phyloP scores from a whole-genome alignment of 2,113 vertebrate genomes.

The Camarhynchus parvulus region DNA sequence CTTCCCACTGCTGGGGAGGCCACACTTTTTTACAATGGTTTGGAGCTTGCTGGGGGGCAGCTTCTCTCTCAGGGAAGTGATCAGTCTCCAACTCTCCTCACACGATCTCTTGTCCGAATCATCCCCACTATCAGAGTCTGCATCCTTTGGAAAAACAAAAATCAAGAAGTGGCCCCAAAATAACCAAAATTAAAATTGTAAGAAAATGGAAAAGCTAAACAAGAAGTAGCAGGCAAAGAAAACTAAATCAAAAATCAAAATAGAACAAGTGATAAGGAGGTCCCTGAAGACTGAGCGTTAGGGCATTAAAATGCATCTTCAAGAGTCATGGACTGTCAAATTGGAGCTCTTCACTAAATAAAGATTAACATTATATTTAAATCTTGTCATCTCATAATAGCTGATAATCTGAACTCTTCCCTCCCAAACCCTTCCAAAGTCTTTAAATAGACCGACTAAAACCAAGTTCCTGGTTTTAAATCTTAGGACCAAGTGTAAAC shows the following conservation, averaged over 20 bases:
- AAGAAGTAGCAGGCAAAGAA: conserved; percentile 75
- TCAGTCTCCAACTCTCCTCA: conserved; percentile 99
- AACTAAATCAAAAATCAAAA: conserved; percentile 75
- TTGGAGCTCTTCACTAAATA: conserved; percentile 17
- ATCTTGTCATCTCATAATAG: not conserved
- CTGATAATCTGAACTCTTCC: conserved; percentile 4
- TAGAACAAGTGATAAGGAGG: conserved; percentile 50
- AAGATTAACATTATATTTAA: conserved; percentile 26
- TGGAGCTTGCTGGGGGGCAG: conserved; percentile 99
- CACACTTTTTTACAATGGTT: conserved; percentile 99
- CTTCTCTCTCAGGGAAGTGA: conserved; percentile 98
- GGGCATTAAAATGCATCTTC: conserved; percentile 29
- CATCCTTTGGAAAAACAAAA: conserved; percentile 97
- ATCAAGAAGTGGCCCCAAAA: conserved; percentile 94
- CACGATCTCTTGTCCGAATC: conserved; percentile 99
- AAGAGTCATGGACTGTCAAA: conserved; percentile 39
- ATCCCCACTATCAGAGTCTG: conserved; percentile 99
- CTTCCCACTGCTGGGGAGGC: conserved; percentile 98
- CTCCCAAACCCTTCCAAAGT: conserved; percentile 33
- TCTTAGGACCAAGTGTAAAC: conserved; percentile 39
- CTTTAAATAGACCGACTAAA: not conserved
- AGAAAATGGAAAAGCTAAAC: conserved; percentile 84
- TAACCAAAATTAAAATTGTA: conserved; percentile 89
- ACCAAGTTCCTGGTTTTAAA: conserved; percentile 11
- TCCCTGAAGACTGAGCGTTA: conserved; percentile 53